Base-by-base conservation (phyloP, 2,797 vertebrate genomes). In the Darevskia mixta region DNA sequence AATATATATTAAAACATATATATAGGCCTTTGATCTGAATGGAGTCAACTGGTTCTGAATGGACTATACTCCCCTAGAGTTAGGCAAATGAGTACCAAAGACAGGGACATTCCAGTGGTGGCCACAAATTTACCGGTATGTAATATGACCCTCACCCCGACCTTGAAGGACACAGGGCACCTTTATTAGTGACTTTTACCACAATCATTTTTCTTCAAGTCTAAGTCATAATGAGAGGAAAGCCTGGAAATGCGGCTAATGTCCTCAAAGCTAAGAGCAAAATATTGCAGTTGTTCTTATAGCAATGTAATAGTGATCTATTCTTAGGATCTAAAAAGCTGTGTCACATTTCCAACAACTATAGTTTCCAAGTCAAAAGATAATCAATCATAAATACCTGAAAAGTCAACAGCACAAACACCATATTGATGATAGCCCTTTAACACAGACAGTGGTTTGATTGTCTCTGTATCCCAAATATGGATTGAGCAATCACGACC, bases 361-460 rank as follows among this genome's bases (percentile, higher is more conserved):
- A 2, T 71, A 82, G 18, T 85, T 88, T 79, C 66, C 81, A 2
- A 88, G 0, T 87, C 85, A 90, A 79, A 0, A 0, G 49, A 15
- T 55, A 13, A 55, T 55, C 35, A 88, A 89, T 66, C 0, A 85
- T 58, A 75, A 66, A 55, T 97, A 99, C 99, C 99, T 97, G 99
- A 99, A 95, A 99, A 99, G 96, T 99, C 99, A 94, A 99, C 97
- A 88, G 98, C 97, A 88, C 99, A 99, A 86, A 99, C 97, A 90
- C 99, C 99, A n/a, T 98, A 98, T 66, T 99, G 99, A 95, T 99
- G 99, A 95, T 98, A 98, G 94, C 99, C 99, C 95, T 98, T 99
- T 96, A 99, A 96, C 89, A 99, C 97, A 0, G 99, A 99, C 91
- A 99, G 95, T 77, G 99, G 98, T 94, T 98, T 99, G 95, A 99